Conservation (phyloP, 2,797 vertebrate genomes). For the Sebastolobus altivelis region DNA sequence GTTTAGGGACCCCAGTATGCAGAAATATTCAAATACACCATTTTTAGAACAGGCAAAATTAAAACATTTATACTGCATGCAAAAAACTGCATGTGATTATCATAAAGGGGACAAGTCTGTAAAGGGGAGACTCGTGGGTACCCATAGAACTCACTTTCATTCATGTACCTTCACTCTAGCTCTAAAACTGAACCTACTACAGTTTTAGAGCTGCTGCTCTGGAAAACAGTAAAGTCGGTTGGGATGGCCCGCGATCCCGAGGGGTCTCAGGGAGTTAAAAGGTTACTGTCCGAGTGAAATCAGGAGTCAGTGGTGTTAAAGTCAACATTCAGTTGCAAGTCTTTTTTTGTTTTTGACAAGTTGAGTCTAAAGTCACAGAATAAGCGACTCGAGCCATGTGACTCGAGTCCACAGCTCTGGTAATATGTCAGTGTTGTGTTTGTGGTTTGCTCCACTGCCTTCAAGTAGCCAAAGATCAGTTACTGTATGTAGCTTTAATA, state of each 20-base stretch:
- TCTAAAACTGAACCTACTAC: too few species aligned
- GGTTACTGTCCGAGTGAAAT: too few species aligned
- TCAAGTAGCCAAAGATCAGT: not conserved
- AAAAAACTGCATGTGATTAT: too few species aligned
- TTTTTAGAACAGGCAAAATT: too few species aligned
- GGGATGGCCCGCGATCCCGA: rapidly evolving
- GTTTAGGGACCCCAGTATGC: too few species aligned
- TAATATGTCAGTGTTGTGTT: not conserved
- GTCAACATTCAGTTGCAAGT: not conserved
- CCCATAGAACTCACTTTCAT: rapidly evolving
- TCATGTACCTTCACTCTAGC: too few species aligned
- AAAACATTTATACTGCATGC: too few species aligned
- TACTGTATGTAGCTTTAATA: not conserved
- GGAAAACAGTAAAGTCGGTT: too few species aligned
- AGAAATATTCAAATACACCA: too few species aligned
- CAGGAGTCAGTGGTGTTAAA: too few species aligned
- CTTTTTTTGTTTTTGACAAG: not conserved
- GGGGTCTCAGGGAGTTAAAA: too few species aligned
- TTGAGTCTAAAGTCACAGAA: not conserved
- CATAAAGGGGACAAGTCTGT: too few species aligned
- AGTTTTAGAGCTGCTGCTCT: rapidly evolving
- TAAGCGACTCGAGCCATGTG: not conserved
- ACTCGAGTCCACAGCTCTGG: not conserved
- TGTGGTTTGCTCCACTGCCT: not conserved
- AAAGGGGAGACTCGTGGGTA: rapidly evolving